phyloP scores from a whole-genome alignment of 2,797 vertebrate species.

The Sylvia borin region DNA sequence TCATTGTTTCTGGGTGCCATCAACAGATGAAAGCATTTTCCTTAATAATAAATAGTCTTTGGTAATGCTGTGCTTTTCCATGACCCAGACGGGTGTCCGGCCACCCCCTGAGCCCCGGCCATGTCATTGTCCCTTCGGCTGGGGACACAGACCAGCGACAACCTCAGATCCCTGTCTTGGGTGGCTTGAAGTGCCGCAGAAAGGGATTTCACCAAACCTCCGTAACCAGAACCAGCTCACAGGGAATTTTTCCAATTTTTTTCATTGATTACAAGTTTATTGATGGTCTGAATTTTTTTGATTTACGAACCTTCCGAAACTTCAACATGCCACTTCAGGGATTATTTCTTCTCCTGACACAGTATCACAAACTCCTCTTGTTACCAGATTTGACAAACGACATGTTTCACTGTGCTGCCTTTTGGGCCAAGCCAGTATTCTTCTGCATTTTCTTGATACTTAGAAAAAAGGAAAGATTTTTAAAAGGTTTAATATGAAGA shows the following conservation, averaged over 20 bases:
- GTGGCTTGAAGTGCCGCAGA: background rate
- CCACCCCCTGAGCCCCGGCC: background rate
- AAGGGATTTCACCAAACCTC: background rate
- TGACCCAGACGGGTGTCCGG: background rate
- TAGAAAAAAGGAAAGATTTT: background rate
- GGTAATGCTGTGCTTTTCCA: background rate
- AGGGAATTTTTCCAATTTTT: background rate
- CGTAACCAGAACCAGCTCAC: background rate
- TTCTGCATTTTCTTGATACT: constrained; percentile 22
- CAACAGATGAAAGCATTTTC: constrained; percentile 38
- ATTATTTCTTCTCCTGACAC: constrained; percentile 3
- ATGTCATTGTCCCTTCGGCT: background rate
- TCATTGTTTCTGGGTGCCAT: constrained; percentile 48
- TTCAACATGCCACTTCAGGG: background rate
- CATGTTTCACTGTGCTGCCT: background rate
- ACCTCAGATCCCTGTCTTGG: background rate
- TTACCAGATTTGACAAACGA: constrained; percentile 14
- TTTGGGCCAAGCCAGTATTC: constrained; percentile 14
- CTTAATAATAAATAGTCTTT: constrained; percentile 32
- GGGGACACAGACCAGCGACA: background rate
- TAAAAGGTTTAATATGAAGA: constrained; percentile 24
- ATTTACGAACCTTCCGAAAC: background rate
- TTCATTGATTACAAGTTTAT: background rate
- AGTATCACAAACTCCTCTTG: constrained; percentile 6
- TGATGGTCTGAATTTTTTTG: background rate